Evolutionary conservation across 2,797 vertebrate genomes (phyloP), one percentile per base, ranked within the genome.

Genomic region (Dromococcyx pavoninus): DNA sequence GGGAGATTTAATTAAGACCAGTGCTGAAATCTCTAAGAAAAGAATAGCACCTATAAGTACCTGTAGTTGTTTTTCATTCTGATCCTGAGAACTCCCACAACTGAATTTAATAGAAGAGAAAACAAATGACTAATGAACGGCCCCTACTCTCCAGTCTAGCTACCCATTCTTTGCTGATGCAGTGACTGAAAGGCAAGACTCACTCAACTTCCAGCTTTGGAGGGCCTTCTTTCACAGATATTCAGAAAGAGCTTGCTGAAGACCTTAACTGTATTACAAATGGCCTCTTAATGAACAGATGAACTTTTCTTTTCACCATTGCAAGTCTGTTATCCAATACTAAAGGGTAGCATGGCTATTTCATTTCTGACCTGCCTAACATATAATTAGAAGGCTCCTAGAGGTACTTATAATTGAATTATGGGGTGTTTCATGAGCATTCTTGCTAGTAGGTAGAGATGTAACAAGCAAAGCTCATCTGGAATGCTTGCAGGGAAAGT

Each of bases 331-430:
- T 96, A 94, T 86, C 94, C 89, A 75, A 95, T 88, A 95, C 93
- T 95, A 92, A 97, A 97, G 86, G 94, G 85, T 95, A 95, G 66
- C 70, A 35, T 58, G 86, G 89, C 89, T 95, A 93, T 97, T 97
- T 94, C 81, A 89, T 95, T 97, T 96, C 96, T 96, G 95, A 93
- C 89, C 96, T 61, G 70, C 69, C 95, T 96, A 91, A 93, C 89
- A 87, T 88, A 86, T 97, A 97, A 97, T 98, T 97, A 96, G 91
- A 96, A 94, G 89, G 80, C 94, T 97, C 93, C 94, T 95, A 69
- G 94, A 96, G 89, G 92, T 96, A 92, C 91, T 97, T 97, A 88
- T 96, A 96, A 97, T 96, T 97, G 95, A 97, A 94, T 97, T 96
- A 97, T 95, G 92, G 94, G 89, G 73, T 88, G 80, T 93, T 96